Evolutionary conservation across 2,113 vertebrate species (phyloP).

Genomic region (Ctenomys sociabilis): DNA sequence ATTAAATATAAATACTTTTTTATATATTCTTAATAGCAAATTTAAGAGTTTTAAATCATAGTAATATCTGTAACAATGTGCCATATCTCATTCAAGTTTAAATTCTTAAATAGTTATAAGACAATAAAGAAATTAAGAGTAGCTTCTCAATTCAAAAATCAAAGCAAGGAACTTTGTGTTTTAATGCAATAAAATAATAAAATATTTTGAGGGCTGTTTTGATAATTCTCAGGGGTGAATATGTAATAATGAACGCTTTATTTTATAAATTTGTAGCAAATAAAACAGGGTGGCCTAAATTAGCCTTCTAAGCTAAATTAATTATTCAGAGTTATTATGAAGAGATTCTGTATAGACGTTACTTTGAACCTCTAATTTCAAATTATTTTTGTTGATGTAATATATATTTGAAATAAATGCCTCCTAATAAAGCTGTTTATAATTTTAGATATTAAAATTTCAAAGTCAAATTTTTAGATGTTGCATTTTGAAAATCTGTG

Average conservation of each 20-base stretch:
- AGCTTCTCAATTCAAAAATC: neutral
- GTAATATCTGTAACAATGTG: neutral
- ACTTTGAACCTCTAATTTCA: neutral
- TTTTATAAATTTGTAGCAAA: neutral
- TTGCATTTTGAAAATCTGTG: neutral
- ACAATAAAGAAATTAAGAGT: neutral
- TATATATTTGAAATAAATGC: neutral
- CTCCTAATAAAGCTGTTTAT: neutral
- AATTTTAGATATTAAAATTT: neutral
- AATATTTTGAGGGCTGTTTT: neutral
- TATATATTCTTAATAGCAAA: neutral
- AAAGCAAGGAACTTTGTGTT: neutral
- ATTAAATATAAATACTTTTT: neutral
- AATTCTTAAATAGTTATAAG: conserved; percentile 18
- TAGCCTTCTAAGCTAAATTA: neutral
- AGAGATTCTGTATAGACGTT: neutral
- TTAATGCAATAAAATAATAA: conserved; percentile 28
- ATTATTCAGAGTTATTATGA: neutral
- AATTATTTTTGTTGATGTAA: neutral
- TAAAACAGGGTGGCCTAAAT: neutral
- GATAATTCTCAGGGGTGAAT: neutral
- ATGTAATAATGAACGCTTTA: neutral
- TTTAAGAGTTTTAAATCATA: conserved; percentile 22
- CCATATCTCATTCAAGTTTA: neutral
- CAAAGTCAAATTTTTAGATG: neutral